Percentiles rank a stretch among this genome's conserved stretches.
Conservation (phyloP, 2,113 vertebrate species). For the Nycticryphes semicollaris region DNA sequence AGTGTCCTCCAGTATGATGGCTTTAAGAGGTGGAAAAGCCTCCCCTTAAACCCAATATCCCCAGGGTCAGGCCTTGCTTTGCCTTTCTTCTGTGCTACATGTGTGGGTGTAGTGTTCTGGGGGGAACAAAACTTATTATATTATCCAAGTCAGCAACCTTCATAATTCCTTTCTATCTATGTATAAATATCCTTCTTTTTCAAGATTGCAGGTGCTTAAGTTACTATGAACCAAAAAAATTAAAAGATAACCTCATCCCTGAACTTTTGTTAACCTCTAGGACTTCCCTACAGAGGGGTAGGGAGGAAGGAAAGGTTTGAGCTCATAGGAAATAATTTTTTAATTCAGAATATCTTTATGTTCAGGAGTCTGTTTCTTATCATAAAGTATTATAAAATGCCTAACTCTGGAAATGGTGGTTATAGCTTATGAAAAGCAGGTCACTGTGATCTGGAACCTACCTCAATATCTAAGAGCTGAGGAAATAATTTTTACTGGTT, state of each 20-base stretch:
- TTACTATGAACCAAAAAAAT: not conserved
- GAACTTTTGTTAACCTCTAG: not conserved
- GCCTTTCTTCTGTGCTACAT: not conserved
- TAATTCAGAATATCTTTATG: not conserved
- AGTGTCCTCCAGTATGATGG: not conserved
- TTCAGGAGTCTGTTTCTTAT: not conserved
- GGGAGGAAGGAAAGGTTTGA: not conserved
- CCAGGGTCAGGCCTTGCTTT: not conserved
- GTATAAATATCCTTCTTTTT: not conserved
- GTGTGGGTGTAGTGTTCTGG: not conserved
- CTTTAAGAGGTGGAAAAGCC: not conserved
- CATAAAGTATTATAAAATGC: not conserved
- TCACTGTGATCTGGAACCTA: not conserved
- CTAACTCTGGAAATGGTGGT: not conserved
- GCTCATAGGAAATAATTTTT: not conserved
- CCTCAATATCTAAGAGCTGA: not conserved
- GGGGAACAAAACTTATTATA: not conserved
- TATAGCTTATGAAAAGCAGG: not conserved
- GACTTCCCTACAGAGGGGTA: not conserved
- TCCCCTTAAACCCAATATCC: accelerated
- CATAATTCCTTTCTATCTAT: not conserved
- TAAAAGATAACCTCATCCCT: not conserved
- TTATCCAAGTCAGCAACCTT: not conserved
- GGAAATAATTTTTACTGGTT: not conserved
- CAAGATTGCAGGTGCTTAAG: not conserved